Evolutionary conservation across 2,888 invertebrate genomes (phyloP), one percentile per base, ranked within the genome.

Genomic region (Aleiodes leptofemur): DNA sequence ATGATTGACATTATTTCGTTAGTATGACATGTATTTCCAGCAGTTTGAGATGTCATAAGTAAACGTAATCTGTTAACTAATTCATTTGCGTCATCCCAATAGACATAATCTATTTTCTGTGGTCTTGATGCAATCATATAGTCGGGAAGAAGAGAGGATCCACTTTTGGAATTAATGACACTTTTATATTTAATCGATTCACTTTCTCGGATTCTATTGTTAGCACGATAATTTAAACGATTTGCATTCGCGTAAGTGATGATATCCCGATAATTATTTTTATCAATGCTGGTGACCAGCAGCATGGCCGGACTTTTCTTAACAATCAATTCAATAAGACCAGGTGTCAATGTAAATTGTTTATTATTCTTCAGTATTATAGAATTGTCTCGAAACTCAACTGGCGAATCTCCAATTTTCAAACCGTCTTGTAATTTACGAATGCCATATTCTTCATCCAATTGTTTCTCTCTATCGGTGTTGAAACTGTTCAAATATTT

Each of bases 401-500:
- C 69, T 53, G 34, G 14, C 7, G 77, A 66, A 74, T 77, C 29
- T 9, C 78, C 76, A 43, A 78, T 78, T 71, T 69, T 74, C 56
- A 79, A 73, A 13, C 72, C 70, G 43, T 71, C 72, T 8, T 59
- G 34, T 48, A 77, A 64, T 55, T 77, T 75, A 23, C 81, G 76
- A 31, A 79, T 73, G 31, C 78, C 81, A 69, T 64, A 75, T 14
- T 16, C 50, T 4, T 43, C 66, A 71, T 78, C 76, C 48, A 50
- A 23, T 53, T 72, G 34, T 38, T 50, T 64, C 31, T 66, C 11
- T 13, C n/a, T 31, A 1, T 8, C 68, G 16, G 53, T 16, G 7
- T 51, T 23, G 16, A 72, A 72, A 68, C 51, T 71, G 13, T 16
- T 59, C 6, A 73, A 55, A 50, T 72, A 34, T 31, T 55, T 53